Percentiles rank a stretch among this genome's conserved stretches.
These are phyloP conservation scores for Phyllopteryx taeniolatus DNA, from an alignment of 2,113 vertebrate genomes.

Conservation along the genomic window DNA sequence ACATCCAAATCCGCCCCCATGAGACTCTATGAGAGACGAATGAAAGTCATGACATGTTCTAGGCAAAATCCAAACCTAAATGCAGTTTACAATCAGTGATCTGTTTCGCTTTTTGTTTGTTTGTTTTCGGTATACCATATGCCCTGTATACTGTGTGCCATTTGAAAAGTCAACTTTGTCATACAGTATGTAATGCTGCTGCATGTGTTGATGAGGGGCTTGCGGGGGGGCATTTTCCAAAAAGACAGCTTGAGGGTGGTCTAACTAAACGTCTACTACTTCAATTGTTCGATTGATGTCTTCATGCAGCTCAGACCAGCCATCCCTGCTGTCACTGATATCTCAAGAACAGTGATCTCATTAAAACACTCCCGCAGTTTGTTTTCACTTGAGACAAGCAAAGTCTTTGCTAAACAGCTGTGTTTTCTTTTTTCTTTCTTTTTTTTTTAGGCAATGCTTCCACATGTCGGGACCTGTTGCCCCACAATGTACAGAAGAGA, in stretches of 20 bases:
- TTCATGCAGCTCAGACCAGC: conserved; percentile 39
- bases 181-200: conserved; percentile 1
- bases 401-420: conserved; percentile 52
- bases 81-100: background rate
- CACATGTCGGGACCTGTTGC: conserved; percentile 55
- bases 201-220: conserved; percentile 40
- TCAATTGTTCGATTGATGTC: conserved; percentile 64
- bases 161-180: conserved; percentile 39
- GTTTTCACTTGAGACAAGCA: conserved; percentile 65
- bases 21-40: no score
- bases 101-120: background rate
- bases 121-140: background rate
- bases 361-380: conserved; percentile 66
- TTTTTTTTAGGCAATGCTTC: background rate
- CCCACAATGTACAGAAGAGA: conserved; percentile 46
- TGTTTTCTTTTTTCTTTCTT: conserved; percentile 15
- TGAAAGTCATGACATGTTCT: background rate
- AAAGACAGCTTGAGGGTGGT: conserved; percentile 55
- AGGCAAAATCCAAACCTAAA: background rate
- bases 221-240: conserved; percentile 58
- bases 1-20: no score
- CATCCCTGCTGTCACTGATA: conserved; percentile 59
- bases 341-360: conserved; percentile 69
- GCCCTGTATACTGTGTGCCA: conserved; percentile 22
- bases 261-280: conserved; percentile 61